Evolutionary conservation across 1,140 invertebrate species (phyloP), one percentile per base, ranked within the genome.

Genomic region (Bradysia coprophila): DNA sequence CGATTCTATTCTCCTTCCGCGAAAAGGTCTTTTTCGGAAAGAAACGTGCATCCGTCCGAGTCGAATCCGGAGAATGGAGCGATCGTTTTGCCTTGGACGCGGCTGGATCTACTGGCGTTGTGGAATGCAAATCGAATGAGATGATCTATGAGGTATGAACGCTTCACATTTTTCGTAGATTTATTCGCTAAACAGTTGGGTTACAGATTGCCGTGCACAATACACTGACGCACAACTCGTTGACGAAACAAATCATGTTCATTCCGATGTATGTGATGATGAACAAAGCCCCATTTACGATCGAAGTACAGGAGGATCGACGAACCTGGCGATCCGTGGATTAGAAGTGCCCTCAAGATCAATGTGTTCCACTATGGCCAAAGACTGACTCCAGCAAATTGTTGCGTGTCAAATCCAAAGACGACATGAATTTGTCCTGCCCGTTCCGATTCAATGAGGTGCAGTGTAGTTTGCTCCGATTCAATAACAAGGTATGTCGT

Each of bases 41-140:
- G 57, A 95, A 95, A 61, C 92, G 91, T 55, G 85, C 86, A 1
- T 73, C 75, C 13, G 72, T 98, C 15, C 72, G 83, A 50, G 72
- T 97, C 0, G 80, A 81, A 46, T 79, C 87, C 48, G 84, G 87
- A 5, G 81, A 90, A 43, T 98, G 89, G 90, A 96, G 91, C 3
- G 88, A 96, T 43, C 93, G 92, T 57, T 98, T 98, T 58, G 88
- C 94, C 0, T 65, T 98, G 38, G 94, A 98, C 58, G 90, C 91
- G 18, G 92, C 92, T 15, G 94, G 94, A 3, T 95, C 87, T 44
- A 81, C 85, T 40, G 94, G 93, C 36, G 76, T 81, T 10, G 77
- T 98, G 0, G 67, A 68, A 11, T 97, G 93, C 53, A 81, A 81
- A 55, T 67, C 70, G 22, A 78, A 82, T 45, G 71, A 70, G 11